Evolutionary conservation across 2,113 vertebrate genomes (phyloP).

Genomic region (Taurulus bubalis): DNA sequence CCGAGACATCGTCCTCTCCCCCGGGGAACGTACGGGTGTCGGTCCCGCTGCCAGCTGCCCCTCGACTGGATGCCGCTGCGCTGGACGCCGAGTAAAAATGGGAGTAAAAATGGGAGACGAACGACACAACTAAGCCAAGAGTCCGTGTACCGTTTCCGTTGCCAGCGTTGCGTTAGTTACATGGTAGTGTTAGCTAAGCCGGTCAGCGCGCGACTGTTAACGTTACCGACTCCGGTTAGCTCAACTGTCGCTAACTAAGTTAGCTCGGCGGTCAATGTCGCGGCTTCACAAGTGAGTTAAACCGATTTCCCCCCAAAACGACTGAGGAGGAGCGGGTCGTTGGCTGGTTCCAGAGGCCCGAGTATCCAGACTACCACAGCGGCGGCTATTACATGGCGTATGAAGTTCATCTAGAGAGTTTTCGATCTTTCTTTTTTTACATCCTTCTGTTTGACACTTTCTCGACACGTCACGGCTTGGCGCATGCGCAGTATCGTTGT

Average conservation of each 20-base stretch:
- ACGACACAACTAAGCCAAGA: background rate
- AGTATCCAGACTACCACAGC: background rate
- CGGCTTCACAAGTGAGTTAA: constrained; percentile 43
- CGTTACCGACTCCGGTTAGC: constrained; percentile 46
- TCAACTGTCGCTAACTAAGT: constrained; percentile 45
- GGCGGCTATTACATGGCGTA: background rate
- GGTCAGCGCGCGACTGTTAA: constrained; percentile 5
- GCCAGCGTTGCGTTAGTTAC: background rate
- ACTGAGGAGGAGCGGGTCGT: background rate
- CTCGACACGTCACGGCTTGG: constrained; percentile 50
- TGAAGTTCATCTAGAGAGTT: constrained; percentile 21
- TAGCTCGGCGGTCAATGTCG: constrained; percentile 61
- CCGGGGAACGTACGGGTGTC: background rate
- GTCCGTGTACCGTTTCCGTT: background rate
- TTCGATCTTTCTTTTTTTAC: constrained; percentile 38
- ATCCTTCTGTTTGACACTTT: constrained; percentile 68
- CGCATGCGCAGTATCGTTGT: constrained; percentile 57
- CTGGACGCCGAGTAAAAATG: background rate
- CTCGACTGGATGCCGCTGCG: background rate
- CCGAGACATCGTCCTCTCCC: constrained; percentile 78
- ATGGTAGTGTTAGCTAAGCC: constrained; percentile 25
- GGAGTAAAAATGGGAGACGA: background rate
- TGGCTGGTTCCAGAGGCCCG: background rate
- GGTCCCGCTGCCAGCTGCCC: constrained; percentile 8
- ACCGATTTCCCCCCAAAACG: background rate